Base-by-base conservation (phyloP, 2,113 vertebrate species). In the Pterocles gutturalis region DNA sequence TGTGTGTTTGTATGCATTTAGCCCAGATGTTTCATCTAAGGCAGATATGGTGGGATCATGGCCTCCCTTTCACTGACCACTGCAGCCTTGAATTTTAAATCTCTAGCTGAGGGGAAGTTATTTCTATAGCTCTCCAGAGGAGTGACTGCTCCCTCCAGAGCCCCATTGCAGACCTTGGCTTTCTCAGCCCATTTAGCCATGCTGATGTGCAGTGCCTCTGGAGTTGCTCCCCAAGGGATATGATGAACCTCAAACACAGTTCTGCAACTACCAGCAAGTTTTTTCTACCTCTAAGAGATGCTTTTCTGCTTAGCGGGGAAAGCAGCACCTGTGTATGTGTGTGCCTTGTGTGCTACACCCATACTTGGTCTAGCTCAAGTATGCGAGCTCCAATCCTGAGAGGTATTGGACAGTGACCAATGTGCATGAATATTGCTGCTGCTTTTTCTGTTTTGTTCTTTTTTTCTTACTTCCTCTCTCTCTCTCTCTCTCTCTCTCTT, bases 11-110 rank as follows among this genome's bases (percentile, higher is more conserved):
- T 49, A 9, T 10, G 10, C 19, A 13, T 83, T 82, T 57, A 84
- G 72, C 17, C n/a, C 25, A 72, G 22, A n/a, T 24, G 10, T 36
- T 90, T 82, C 5, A 1, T 61, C 41, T 87, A 70, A 60, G 75
- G 24, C 69, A 64, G 20, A 46, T 48, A 19, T 54, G 36, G 10
- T 78, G 16, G 57, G 24, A 72, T 86, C 22, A 31, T 41, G 45
- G 13, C 45, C 18, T 96, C 92, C 89, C 94, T 97, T 97, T 94
- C 61, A 92, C 97, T 96, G 95, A 96, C 96, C 97, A 93, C 13
- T 81, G 26, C 72, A 97, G 31, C 31, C 51, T 49, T 82, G 55
- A 61, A 33, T 84, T 90, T 79, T 20, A 75, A 54, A 36, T 66
- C 48, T 87, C 29, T 6, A 76, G 43, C 36, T 76, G 77, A 87